These are phyloP conservation scores for Epizoanthus stellaris DNA, from an alignment of 92 coral and sea anemone genomes.

Conservation along the genomic window DNA sequence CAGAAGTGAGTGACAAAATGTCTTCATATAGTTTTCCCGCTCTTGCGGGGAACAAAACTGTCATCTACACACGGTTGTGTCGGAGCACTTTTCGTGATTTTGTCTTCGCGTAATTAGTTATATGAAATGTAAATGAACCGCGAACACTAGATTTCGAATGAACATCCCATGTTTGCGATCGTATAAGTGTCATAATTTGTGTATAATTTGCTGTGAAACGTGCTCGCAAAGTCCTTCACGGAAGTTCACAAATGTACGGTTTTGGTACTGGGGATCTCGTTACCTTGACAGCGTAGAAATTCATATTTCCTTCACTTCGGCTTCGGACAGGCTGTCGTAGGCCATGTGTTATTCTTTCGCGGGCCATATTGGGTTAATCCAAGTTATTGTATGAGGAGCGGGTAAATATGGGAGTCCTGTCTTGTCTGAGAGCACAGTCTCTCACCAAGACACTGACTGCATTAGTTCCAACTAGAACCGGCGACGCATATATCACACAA, in stretches of 20 bases:
- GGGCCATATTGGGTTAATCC: constrained; percentile 1
- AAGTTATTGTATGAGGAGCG: not conserved
- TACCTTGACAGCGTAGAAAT: constrained; percentile 25
- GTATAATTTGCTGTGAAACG: not conserved
- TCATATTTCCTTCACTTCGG: constrained; percentile 34
- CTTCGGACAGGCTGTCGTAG: constrained; percentile 25
- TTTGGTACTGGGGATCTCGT: not conserved
- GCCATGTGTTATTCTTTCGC: not conserved
- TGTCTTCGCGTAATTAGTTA: constrained; percentile 5
- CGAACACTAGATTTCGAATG: not conserved
- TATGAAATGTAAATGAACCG: constrained; percentile 7
- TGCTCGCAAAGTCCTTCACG: not conserved
- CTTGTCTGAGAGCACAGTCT: constrained; percentile 12
- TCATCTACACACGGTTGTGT: not conserved
- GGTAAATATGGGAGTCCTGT: not conserved
- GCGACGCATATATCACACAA: not conserved
- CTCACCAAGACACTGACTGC: not conserved
- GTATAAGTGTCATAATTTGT: not conserved
- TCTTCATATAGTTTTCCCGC: not conserved
- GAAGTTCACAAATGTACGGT: not conserved
- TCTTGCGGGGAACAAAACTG: not conserved
- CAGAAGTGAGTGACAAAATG: no score
- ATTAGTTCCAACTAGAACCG: not conserved
- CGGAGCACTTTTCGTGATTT: not conserved
- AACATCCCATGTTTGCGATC: not conserved